These are phyloP conservation scores for Belonocnema kinseyi DNA, from an alignment of 1,140 invertebrate genomes.

Conservation along the genomic window DNA sequence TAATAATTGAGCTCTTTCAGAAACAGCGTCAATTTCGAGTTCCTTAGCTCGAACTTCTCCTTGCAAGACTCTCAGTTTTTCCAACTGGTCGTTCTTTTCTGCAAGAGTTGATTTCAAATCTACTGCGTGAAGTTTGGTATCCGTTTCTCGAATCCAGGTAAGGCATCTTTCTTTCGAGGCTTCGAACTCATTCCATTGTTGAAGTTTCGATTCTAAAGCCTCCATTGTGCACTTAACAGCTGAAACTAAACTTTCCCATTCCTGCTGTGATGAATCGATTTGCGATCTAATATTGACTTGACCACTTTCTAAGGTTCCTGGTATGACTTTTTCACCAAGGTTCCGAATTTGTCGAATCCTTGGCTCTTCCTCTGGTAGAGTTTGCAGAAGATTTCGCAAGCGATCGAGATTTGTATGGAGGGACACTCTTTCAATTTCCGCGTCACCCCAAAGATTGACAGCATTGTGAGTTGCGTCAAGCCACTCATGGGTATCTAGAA, in stretches of 20 bases:
- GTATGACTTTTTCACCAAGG: constrained; percentile 92
- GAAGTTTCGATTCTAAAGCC: constrained; percentile 86
- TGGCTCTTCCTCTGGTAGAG: constrained; percentile 89
- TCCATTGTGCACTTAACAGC: constrained; percentile 86
- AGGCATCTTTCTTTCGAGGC: constrained; percentile 89
- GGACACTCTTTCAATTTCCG: constrained; percentile 90
- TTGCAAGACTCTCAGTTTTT: constrained; percentile 86
- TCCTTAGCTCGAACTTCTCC: constrained; percentile 94
- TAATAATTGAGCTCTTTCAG: constrained; percentile 90
- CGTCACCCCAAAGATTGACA: constrained; percentile 90
- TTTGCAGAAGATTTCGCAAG: constrained; percentile 83
- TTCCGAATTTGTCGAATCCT: constrained; percentile 86
- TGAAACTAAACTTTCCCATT: constrained; percentile 90
- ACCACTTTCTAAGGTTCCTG: constrained; percentile 89
- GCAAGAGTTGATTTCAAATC: constrained; percentile 89
- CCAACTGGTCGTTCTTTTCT: constrained; percentile 91
- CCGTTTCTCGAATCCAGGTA: constrained; percentile 92
- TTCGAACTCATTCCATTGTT: constrained; percentile 95
- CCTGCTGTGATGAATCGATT: constrained; percentile 90
- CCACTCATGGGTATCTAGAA: constrained; percentile 93
- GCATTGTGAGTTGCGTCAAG: constrained; percentile 92
- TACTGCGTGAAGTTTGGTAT: constrained; percentile 90
- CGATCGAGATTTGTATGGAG: constrained; percentile 94
- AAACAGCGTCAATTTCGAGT: constrained; percentile 93
- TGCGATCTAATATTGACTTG: constrained; percentile 90